These are phyloP conservation scores for Ectemnius continuus DNA, from an alignment of 2,888 invertebrate genomes.

Conservation along the genomic window DNA sequence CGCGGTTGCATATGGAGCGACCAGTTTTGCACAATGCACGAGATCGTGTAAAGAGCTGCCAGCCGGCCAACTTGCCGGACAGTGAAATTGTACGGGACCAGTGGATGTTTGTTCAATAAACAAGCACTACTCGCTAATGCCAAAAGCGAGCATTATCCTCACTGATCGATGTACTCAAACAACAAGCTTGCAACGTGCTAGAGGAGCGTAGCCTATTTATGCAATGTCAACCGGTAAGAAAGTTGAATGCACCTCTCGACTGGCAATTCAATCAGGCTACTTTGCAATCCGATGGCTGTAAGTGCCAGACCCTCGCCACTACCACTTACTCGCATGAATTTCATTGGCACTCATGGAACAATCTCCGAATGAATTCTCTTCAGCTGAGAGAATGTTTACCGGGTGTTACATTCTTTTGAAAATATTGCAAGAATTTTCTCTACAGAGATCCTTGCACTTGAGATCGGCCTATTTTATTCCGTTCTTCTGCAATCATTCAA, in stretches of 20 bases:
- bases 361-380: not conserved
- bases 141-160: conserved; percentile 27
- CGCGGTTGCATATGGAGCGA: no score
- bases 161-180: conserved; percentile 37
- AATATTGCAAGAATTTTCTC: no score
- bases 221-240: conserved; percentile 38
- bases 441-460: not conserved
- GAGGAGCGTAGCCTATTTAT: conserved; percentile 34
- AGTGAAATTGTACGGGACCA: conserved; percentile 29
- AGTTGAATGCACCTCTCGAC: conserved; percentile 29
- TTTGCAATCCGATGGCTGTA: conserved; percentile 30
- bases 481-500: conserved; percentile 21
- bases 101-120: conserved; percentile 52
- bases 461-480: conserved; percentile 21
- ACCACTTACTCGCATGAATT: conserved; percentile 26
- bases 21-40: conserved; percentile 19
- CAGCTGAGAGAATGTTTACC: not conserved
- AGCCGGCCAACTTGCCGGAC: conserved; percentile 19
- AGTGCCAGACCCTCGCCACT: not conserved
- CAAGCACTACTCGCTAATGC: conserved; percentile 12
- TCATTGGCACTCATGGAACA: conserved; percentile 33
- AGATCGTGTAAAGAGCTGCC: conserved; percentile 23
- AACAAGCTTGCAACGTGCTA: conserved; percentile 23
- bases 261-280: conserved; percentile 34
- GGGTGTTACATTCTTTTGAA: not conserved